Evolutionary conservation across 2,113 vertebrate genomes (phyloP), one percentile per base, ranked within the genome.

Genomic region (Ammodytes dubius): DNA sequence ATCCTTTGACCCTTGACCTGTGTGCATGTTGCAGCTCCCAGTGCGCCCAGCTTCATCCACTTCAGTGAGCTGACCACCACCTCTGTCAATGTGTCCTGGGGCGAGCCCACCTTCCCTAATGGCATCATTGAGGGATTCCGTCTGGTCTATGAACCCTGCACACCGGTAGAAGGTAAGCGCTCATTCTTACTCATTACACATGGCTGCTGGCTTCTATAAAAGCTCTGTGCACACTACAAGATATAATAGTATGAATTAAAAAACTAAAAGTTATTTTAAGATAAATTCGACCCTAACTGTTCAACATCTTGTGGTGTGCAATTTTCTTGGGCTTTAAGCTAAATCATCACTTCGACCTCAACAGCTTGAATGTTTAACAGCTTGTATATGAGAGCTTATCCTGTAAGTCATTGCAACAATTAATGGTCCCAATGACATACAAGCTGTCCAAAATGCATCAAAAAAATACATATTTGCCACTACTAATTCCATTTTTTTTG

Each of bases 31-130:
- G 0, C 93, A 99, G 98, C 98, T 70, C 98, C 98, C 87, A 98
- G 97, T 0, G 95, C 97, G n/a, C 98, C 98, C 0, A 91, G 96
- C 86, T 95, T 95, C 7, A 97, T 99, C 89, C 95, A 95, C 63
- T 99, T 99, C 95, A 99, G 97, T 3, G 97, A 99, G 88, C 95
- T 99, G 91, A 99, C 98, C 94, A 99, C 98, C 7, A 98, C 97
- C 0, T 99, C 98, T 0, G 98, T 99, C 82, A 99, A 99, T 0
- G 97, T 99, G 87, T 99, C 98, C 76, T 99, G 98, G 98, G 98
- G 96, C 27, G 96, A 96, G 0, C 98, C 98, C 0, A 89, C 89
- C 2, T 96, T 96, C 84, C 98, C 98, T 69, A 99, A 99, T 0
- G 98, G 98, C 0, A 66, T 99, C 83, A 94, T 99, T 0, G 97